A percentile compares a stretch with the other conserved stretches of the same genome.
These are phyloP conservation scores for Holacanthus passer DNA, from an alignment of 2,113 vertebrate genomes.

Conservation along the genomic window DNA sequence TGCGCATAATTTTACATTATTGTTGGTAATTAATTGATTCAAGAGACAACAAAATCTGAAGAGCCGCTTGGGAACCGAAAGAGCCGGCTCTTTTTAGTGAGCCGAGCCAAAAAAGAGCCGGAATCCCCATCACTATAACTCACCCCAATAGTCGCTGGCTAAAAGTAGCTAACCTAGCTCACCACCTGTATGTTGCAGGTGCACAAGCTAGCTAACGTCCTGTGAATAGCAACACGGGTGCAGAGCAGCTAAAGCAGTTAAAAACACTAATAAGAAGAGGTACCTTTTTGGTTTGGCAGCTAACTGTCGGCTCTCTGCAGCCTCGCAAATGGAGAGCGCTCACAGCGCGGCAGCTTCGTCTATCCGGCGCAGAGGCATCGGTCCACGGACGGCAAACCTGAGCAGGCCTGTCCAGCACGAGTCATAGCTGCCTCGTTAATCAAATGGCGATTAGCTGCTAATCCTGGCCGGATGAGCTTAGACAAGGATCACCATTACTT, in stretches of 20 bases:
- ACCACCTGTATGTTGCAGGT: rapidly evolving
- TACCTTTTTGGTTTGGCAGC: constrained; percentile 15
- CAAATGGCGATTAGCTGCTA: too few species aligned
- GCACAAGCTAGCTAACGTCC: neutral
- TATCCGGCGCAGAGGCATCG: constrained; percentile 15
- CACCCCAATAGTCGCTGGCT: neutral
- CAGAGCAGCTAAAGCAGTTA: too few species aligned
- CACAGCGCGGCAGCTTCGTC: too few species aligned
- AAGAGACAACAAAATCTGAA: too few species aligned
- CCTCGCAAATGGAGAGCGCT: neutral
- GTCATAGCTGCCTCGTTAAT: constrained; percentile 7
- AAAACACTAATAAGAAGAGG: too few species aligned
- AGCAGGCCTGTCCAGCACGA: neutral
- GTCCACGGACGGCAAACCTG: neutral
- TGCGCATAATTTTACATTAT: too few species aligned
- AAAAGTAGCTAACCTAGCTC: neutral
- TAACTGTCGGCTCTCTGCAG: neutral
- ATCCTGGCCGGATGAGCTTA: rapidly evolving
- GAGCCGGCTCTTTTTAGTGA: too few species aligned
- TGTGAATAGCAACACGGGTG: neutral
- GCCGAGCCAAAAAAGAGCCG: too few species aligned
- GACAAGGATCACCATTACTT: neutral
- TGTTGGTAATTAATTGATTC: too few species aligned
- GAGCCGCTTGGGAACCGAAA: too few species aligned
- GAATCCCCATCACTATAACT: too few species aligned